A percentile compares a stretch with the other conserved stretches of the same genome.
These are phyloP conservation scores for Seriola rivoliana DNA, from an alignment of 2,113 vertebrate species.

Conservation along the genomic window DNA sequence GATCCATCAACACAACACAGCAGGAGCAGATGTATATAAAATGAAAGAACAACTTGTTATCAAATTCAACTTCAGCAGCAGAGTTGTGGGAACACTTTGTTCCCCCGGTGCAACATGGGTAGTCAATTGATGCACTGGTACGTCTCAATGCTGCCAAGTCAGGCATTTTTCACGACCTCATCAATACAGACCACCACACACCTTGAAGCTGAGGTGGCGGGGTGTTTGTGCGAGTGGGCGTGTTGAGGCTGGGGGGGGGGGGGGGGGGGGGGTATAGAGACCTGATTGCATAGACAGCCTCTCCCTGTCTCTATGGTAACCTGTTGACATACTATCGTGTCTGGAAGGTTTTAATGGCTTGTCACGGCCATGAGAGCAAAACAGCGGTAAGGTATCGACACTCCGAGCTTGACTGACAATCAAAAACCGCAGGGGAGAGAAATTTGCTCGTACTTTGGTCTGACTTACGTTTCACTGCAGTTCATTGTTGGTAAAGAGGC, in stretches of 20 bases:
- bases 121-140: constrained; percentile 3
- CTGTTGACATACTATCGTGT: constrained; percentile 60
- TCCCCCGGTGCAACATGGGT: neutral
- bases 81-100: constrained; percentile 39
- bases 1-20: neutral
- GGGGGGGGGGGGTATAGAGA: neutral
- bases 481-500: neutral
- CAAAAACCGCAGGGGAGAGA: constrained; percentile 4
- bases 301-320: constrained; percentile 84
- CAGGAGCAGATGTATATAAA: neutral
- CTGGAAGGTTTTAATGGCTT: constrained; percentile 72
- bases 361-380: constrained; percentile 60
- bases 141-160: neutral
- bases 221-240: constrained; percentile 14
- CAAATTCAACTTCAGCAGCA: constrained; percentile 23
- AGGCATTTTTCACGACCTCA: constrained; percentile 18
- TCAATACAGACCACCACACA: constrained; percentile 34
- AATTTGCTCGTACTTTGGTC: neutral
- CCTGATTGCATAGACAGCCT: constrained; percentile 58
- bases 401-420: constrained; percentile 43
- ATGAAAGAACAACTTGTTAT: neutral
- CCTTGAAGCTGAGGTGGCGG: constrained; percentile 7
- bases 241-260: constrained; percentile 15
- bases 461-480: constrained; percentile 21
- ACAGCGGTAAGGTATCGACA: constrained; percentile 39